Conservation (phyloP, 2,797 vertebrate genomes). For the Enteromius viviparus region DNA sequence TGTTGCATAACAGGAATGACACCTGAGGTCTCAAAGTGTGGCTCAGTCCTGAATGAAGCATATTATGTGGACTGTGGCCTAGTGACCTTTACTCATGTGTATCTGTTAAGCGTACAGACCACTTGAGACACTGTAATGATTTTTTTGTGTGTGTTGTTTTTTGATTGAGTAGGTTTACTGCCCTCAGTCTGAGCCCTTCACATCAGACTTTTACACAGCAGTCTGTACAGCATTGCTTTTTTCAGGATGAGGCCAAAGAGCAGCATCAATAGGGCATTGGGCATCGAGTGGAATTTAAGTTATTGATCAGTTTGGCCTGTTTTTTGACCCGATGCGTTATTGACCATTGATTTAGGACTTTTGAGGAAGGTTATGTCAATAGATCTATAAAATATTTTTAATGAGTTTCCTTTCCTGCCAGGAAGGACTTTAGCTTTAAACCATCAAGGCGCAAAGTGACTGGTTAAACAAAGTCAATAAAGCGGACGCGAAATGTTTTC, state of each 20-base stretch:
- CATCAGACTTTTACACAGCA: background rate
- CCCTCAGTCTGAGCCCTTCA: background rate
- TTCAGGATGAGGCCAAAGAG: background rate
- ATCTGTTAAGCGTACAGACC: background rate
- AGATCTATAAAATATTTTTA: background rate
- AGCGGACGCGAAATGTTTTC: background rate
- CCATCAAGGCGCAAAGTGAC: background rate
- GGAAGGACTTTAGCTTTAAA: background rate
- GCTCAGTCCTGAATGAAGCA: background rate
- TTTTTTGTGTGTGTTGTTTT: background rate
- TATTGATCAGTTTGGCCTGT: constrained; percentile 12
- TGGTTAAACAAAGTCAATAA: constrained; percentile 17
- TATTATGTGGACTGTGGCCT: background rate
- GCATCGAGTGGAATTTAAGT: background rate
- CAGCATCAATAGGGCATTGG: background rate
- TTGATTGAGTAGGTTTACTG: background rate
- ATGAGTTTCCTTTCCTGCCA: background rate
- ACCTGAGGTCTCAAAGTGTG: background rate
- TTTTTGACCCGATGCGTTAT: background rate
- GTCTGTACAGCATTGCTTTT: background rate
- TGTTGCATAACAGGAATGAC: background rate
- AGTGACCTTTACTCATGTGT: background rate
- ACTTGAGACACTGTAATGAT: background rate
- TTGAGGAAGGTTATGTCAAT: constrained; percentile 2
- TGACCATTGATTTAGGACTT: background rate